Base-by-base conservation (phyloP, 2,113 vertebrate genomes). In the Thalassoma bifasciatum region DNA sequence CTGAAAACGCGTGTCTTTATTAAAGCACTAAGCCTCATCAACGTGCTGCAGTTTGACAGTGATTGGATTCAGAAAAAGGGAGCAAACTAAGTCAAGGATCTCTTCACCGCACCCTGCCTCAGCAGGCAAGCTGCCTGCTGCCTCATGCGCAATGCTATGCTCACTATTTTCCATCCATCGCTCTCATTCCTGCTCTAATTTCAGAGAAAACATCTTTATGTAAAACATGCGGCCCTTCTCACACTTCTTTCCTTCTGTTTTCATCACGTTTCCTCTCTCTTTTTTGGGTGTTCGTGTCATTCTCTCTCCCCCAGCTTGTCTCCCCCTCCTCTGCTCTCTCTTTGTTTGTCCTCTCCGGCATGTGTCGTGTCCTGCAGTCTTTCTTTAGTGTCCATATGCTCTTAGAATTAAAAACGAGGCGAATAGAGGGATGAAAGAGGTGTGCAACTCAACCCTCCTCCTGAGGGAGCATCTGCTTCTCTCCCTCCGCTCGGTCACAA, bases 401-500 rank as follows among this genome's bases (percentile, higher is more conserved):
- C 72, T 77, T 66, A 79, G 81, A 88, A 86, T 87, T 79, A 87
- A 82, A 86, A 46, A 21, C 13, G 22, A 52, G 75, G 69, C 74
- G 75, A 61, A 26, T 8, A 54, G 26, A 66, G 59, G 57, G 59
- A 77, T 69, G 51, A 67, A 78, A 80, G 79, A 75, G 82, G 78
- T 66, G 72, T 75, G 71, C 72, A 82, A 84, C 72, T 72, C 68
- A 75, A 81, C 52, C 90, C 89, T 90, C 91, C 91, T 91, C 90
- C 90, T 85, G 91, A 88, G 91, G 82, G 80, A 92, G 91, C 91
- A 91, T 94, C 90, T 93, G 92, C 84, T 93, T 84, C 78, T 84
- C 72, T 85, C 82, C 83, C 82, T 73, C 76, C 86, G 82, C 77
- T 69, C 56, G 51, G 72, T 75, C 67, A 47, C 66, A 40, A 64